Evolutionary conservation across 2,797 vertebrate genomes (phyloP).

Genomic region (Anguilla marmorata): DNA sequence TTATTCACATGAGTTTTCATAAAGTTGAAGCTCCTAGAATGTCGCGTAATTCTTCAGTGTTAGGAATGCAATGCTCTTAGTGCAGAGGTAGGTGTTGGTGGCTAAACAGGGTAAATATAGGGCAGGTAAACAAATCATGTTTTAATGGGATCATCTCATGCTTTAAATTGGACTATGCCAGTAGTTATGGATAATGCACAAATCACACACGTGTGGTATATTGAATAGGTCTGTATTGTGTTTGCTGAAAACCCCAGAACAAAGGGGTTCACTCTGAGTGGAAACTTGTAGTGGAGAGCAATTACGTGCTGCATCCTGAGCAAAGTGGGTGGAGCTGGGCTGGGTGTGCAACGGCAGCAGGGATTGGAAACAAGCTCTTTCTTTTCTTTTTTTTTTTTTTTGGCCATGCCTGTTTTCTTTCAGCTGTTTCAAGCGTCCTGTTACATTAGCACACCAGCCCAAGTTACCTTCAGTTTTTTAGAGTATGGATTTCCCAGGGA

Average conservation of each 20-base stretch:
- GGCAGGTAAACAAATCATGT: not conserved
- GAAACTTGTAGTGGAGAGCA: constrained; percentile 65
- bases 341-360: constrained; percentile 23
- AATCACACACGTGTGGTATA: constrained; percentile 25
- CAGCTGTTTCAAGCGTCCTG: not conserved
- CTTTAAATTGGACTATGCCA: not conserved
- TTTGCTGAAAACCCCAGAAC: constrained; percentile 61
- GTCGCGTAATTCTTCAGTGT: not conserved
- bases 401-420: not conserved
- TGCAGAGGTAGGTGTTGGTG: not conserved
- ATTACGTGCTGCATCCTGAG: constrained; percentile 60
- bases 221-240: constrained; percentile 39
- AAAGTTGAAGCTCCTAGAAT: not conserved
- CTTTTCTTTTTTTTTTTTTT: not conserved
- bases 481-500: not conserved
- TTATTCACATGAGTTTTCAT: not conserved
- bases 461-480: not conserved
- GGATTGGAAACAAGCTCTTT: not conserved
- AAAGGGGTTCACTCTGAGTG: constrained; percentile 60
- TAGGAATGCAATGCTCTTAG: not conserved
- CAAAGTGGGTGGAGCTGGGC: constrained; percentile 52
- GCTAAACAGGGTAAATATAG: not conserved
- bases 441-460: not conserved
- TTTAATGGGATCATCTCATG: not conserved
- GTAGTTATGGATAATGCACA: not conserved